These are phyloP conservation scores for Oceanodroma leucorhoa DNA, from an alignment of 2,797 vertebrate genomes.

Conservation along the genomic window DNA sequence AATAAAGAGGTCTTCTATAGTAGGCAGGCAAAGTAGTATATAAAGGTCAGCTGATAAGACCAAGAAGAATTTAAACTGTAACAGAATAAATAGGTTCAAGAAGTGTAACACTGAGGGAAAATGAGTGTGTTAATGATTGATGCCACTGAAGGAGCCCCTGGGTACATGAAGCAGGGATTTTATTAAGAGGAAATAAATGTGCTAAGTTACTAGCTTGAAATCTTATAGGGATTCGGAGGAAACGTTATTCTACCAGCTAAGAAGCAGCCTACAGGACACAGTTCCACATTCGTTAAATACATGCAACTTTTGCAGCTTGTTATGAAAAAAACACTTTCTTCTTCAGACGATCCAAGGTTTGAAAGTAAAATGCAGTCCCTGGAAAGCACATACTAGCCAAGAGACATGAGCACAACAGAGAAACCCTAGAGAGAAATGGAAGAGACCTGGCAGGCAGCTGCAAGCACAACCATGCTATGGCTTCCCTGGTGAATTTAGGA, in stretches of 20 bases:
- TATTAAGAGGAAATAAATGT: not conserved
- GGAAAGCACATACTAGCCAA: not conserved
- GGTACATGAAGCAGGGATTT: not conserved
- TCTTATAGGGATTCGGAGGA: not conserved
- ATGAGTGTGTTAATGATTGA: not conserved
- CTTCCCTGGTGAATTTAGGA: not conserved
- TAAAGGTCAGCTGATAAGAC: not conserved
- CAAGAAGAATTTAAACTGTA: not conserved
- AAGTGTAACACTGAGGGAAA: not conserved
- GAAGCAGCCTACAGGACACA: not conserved
- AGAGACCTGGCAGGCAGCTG: not conserved
- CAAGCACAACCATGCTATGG: rapidly evolving
- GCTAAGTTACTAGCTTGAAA: not conserved
- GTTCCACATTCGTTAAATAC: not conserved
- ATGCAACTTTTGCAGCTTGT: not conserved
- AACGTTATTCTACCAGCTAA: not conserved
- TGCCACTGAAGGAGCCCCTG: not conserved
- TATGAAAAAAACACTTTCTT: not conserved
- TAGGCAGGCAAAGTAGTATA: not conserved
- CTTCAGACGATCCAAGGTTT: not conserved
- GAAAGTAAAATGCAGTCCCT: not conserved
- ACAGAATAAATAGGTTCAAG: not conserved
- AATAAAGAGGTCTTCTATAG: not conserved
- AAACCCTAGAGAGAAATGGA: not conserved
- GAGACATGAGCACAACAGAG: not conserved